A percentile compares a stretch with the other conserved stretches of the same genome.
Conservation (phyloP, 1,140 invertebrate genomes). For the Drosophila nasuta region DNA sequence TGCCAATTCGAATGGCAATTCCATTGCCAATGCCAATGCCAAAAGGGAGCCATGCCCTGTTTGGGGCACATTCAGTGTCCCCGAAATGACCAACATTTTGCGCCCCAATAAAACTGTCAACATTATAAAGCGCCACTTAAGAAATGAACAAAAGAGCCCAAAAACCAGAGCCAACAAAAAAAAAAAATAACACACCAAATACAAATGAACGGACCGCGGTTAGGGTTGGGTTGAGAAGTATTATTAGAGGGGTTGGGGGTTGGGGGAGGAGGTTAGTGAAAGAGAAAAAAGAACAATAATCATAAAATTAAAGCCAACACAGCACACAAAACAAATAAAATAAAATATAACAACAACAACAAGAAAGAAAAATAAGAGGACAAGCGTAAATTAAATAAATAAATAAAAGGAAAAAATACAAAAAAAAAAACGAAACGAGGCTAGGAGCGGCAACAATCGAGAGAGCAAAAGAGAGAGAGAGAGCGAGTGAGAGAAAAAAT, state of each 20-base stretch:
- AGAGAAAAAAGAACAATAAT: slow-evolving; percentile 46
- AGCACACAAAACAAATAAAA: slow-evolving; percentile 37
- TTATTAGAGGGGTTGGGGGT: too few relatives aligned
- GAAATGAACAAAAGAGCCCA: slow-evolving; percentile 74
- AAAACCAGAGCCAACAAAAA: slow-evolving; percentile 46
- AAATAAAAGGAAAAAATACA: slow-evolving; percentile 40
- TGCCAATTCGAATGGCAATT: background rate
- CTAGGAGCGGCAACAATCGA: slow-evolving; percentile 18
- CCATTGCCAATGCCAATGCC: slow-evolving; percentile 11
- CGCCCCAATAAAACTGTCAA: slow-evolving; percentile 80
- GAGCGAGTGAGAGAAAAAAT: slow-evolving; percentile 6
- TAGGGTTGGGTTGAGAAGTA: slow-evolving; percentile 17
- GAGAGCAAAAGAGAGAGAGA: slow-evolving; percentile 6
- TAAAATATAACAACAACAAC: slow-evolving; percentile 32
- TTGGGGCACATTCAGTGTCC: slow-evolving; percentile 4
- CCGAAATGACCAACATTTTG: slow-evolving; percentile 75
- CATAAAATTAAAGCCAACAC: slow-evolving; percentile 57
- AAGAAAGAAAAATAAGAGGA: slow-evolving; percentile 24
- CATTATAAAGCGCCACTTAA: slow-evolving; percentile 82
- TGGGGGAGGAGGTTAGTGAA: background rate
- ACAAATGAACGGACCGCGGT: slow-evolving; percentile 26
- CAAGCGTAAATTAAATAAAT: slow-evolving; percentile 57
- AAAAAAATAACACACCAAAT: slow-evolving; percentile 41
- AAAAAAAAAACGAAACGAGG: background rate
- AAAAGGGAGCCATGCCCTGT: slow-evolving; percentile 20